Base-by-base conservation (phyloP, 2,888 invertebrate species). In the Caenorhabditis auriculariae region DNA sequence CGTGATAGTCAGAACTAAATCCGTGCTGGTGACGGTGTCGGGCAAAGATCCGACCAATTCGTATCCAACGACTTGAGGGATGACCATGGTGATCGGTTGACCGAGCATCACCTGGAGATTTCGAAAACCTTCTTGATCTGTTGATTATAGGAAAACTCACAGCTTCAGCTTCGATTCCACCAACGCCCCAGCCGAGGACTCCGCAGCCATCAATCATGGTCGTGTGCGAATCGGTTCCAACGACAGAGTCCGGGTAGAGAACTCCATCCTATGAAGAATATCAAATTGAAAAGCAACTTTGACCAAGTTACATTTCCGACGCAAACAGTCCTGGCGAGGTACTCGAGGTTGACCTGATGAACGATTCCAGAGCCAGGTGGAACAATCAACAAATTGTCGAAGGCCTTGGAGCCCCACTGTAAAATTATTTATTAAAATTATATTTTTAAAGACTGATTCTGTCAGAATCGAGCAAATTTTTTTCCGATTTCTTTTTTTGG, bases 281-380 rank as follows among this genome's bases (percentile, higher is more conserved):
- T 21, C n/a, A 42, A 54, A 42, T 15, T 26, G 12, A 53, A 1
- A 23, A 47, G 24, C 47, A 50, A 50, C 15, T 15, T 23, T 44
- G 15, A 26, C 7, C n/a, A n/a, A n/a, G n/a, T n/a, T n/a, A n/a
- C n/a, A n/a, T 60, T 58, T 57, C 55, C 74, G 38, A 62, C 69
- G 42, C 73, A 75, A 3, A 74, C 72, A 17, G 70, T 70, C 47
- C 76, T 52, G 12, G 75, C 73, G 46, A 80, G 78, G 82, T 95
- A 95, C 32, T 79, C 79, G 81, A 98, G 85, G 84, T 98, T 98
- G 0, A 98, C 94, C 86, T 98, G 96, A 84, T 96, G 96, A 0
- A 95, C 93, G 63, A 98, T 98, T 4, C 96, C 96, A 46, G 93
- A 93, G 0, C 96, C 96, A 0, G 96, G 96, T 1, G 96, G 96